These are phyloP conservation scores for Cynoglossus semilaevis DNA, from an alignment of 2,113 vertebrate genomes.

Conservation along the genomic window DNA sequence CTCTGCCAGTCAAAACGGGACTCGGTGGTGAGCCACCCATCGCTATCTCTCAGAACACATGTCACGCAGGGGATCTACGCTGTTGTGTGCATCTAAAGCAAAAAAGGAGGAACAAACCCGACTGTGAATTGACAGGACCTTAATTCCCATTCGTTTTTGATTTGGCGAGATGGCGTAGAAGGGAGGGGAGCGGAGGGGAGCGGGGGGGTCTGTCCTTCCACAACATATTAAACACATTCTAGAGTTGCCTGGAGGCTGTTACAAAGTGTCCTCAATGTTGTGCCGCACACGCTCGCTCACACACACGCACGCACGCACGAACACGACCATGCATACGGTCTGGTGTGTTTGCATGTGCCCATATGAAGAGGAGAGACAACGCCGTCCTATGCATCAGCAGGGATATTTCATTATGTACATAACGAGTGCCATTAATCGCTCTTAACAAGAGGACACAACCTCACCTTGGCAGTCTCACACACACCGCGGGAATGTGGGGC, in stretches of 20 bases:
- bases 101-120: conserved; percentile 50
- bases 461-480: conserved; percentile 76
- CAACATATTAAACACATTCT: conserved; percentile 56
- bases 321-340: conserved; percentile 16
- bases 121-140: conserved; percentile 53
- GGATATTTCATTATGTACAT: conserved; percentile 80
- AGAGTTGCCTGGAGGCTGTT: conserved; percentile 61
- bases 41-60: conserved; percentile 62
- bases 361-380: conserved; percentile 56
- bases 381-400: conserved; percentile 71
- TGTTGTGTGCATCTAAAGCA: conserved; percentile 49
- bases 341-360: conserved; percentile 18
- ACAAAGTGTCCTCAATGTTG: conserved; percentile 41
- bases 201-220: conserved; percentile 9
- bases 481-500: conserved; percentile 53
- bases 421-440: conserved; percentile 79
- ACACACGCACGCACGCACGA: conserved; percentile 23
- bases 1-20: conserved; percentile 57
- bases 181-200: conserved; percentile 5
- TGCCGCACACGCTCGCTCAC: conserved; percentile 20
- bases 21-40: conserved; percentile 52
- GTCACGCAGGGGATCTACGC: conserved; percentile 49
- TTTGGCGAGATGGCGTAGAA: conserved; percentile 43
- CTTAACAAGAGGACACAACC: conserved; percentile 80
- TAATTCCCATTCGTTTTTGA: conserved; percentile 61